Base-by-base conservation (phyloP, 2,888 invertebrate genomes). In the Ceramica pisi region DNA sequence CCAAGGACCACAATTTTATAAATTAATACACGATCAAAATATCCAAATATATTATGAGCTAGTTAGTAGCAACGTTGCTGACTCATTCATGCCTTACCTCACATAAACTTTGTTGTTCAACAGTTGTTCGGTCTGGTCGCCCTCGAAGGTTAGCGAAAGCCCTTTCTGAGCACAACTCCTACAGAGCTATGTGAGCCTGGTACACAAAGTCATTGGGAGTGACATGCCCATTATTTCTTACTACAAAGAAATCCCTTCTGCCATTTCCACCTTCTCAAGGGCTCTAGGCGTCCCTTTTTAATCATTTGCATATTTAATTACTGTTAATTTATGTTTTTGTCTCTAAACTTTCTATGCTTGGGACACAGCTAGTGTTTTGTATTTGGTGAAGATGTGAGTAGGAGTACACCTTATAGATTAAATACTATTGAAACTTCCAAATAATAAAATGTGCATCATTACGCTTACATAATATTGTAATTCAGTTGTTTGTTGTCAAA, bases 191-290 rank as follows among this genome's bases (percentile, higher is more conserved):
- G 94, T 64, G 81, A 75, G 86, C 96, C 96, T 95, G 90, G 95
- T 96, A 92, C 86, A 89, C 92, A 94, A 96, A 96, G 96, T 96
- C 96, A 96, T 96, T 96, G 96, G 95, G 95, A 96, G 96, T 96
- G 96, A 96, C 96, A 96, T 96, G 95, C 94, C 96, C 94, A 96
- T 95, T 96, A 96, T 95, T 94, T 95, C 93, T 95, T 93, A 91
- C 91, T 92, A 84, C 82, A 89, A 90, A 92, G 90, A 88, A 90
- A 91, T 88, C 91, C 93, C 91, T 92, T 92, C 89, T 90, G 89
- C 94, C 92, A 94, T 95, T 95, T 92, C 93, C 96, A 94, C 95
- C 91, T 94, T 90, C 86, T 80, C 70, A 82, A 85, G 77, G 83
- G 79, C 75, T 80, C 69, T 56, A 68, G 65, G 64, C 83, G 76